phyloP scores from a whole-genome alignment of 2,888 invertebrate species.

The Spodoptera littoralis region DNA sequence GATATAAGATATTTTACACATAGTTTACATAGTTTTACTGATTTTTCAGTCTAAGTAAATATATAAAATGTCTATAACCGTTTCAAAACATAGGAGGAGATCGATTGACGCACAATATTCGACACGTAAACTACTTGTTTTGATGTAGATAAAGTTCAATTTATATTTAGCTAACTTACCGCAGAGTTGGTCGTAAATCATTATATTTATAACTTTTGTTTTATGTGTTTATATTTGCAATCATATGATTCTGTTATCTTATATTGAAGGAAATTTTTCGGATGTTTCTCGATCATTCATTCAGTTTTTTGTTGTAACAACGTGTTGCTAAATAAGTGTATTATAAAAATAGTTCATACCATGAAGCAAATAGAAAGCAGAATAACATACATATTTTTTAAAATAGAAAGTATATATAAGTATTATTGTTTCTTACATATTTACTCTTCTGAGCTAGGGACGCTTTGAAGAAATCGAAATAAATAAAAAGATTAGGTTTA shows the following conservation, averaged over 20 bases:
- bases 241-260: constrained; percentile 12
- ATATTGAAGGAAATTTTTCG: background rate
- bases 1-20: no score
- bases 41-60: constrained; percentile 9
- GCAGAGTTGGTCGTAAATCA: constrained; percentile 33
- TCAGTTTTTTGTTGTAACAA: background rate
- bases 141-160: constrained; percentile 11
- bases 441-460: no score
- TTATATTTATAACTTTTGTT: constrained; percentile 35
- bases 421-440: no score
- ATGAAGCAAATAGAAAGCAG: no score
- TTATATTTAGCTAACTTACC: constrained; percentile 26
- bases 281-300: background rate
- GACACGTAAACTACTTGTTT: constrained; percentile 19
- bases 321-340: no score
- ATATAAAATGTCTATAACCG: constrained; percentile 27
- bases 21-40: constrained; percentile 1
- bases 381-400: no score
- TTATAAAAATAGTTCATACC: no score
- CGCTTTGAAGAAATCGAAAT: no score
- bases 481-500: no score
- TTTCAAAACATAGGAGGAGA: constrained; percentile 25
- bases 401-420: no score
- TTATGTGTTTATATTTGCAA: constrained; percentile 26
- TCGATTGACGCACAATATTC: constrained; percentile 33